phyloP scores from a whole-genome alignment of 35 echinoderm and acorn worm species.

The Lytechinus variegatus region DNA sequence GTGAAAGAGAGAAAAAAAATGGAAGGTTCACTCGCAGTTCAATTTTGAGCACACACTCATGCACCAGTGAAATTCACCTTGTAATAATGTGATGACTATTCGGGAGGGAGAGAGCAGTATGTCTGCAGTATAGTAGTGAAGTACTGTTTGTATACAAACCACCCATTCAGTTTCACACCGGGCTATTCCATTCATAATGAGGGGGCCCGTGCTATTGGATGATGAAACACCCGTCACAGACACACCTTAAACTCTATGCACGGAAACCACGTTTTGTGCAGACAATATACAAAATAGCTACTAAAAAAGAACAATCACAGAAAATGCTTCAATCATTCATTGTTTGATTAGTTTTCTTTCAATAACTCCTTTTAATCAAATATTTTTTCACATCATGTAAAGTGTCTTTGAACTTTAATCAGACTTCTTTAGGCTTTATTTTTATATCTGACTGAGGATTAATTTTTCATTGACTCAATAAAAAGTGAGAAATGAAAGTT shows the following conservation, averaged over 20 bases:
- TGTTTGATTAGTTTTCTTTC: background rate
- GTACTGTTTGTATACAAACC: background rate
- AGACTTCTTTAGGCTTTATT: background rate
- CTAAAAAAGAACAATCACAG: background rate
- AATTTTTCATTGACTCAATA: background rate
- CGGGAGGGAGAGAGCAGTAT: too few relatives aligned
- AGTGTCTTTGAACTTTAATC: background rate
- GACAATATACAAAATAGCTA: background rate
- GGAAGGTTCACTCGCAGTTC: background rate
- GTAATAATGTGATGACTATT: background rate
- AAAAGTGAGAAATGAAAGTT: background rate
- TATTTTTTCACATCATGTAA: background rate
- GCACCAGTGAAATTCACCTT: background rate
- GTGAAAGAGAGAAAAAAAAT: background rate
- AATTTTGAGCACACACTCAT: background rate
- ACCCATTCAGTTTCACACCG: background rate
- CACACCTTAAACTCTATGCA: background rate
- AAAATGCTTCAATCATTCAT: background rate
- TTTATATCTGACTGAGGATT: background rate
- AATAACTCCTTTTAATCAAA: too few relatives aligned
- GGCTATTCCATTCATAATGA: conserved; percentile 21
- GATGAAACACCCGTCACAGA: background rate
- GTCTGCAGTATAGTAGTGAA: background rate
- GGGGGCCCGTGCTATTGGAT: background rate
- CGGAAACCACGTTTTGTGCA: background rate